Percentiles rank a stretch among this genome's conserved stretches.
Evolutionary conservation across 2,888 invertebrate species (phyloP).

Genomic region (Tetragonula carbonaria): DNA sequence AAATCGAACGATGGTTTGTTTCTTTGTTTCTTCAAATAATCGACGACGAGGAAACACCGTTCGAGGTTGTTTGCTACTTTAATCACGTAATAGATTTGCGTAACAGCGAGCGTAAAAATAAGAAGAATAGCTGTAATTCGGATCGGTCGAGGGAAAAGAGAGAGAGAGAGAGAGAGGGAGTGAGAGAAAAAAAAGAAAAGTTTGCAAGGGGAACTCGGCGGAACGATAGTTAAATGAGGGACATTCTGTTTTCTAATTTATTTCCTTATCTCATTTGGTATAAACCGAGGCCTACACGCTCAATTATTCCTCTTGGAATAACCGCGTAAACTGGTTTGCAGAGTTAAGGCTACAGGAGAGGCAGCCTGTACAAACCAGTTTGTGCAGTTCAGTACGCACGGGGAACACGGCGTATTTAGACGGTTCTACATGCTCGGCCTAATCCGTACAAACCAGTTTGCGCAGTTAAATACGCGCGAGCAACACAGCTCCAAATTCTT

Average conservation of each 20-base stretch:
- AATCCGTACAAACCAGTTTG: constrained; percentile 63
- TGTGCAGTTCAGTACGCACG: constrained; percentile 63
- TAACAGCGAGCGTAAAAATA: neutral
- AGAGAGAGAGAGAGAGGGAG: no score
- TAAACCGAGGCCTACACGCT: constrained; percentile 61
- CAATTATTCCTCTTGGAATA: constrained; percentile 64
- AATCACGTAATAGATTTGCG: constrained; percentile 18
- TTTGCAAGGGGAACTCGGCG: neutral
- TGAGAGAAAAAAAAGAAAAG: neutral
- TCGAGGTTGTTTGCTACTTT: neutral
- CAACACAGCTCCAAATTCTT: constrained; percentile 48
- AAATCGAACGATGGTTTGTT: neutral
- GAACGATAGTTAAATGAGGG: constrained; percentile 35
- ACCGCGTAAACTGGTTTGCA: constrained; percentile 65
- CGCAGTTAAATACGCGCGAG: constrained; percentile 57
- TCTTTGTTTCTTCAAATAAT: neutral
- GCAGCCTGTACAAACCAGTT: constrained; percentile 63
- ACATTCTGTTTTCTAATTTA: constrained; percentile 53
- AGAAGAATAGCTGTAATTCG: neutral
- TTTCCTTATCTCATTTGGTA: constrained; percentile 51
- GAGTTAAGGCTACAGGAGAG: constrained; percentile 56
- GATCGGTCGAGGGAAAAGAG: neutral
- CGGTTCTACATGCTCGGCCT: constrained; percentile 63
- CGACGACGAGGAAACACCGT: neutral
- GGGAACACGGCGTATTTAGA: constrained; percentile 62